These are phyloP conservation scores for Bicyclus anynana DNA, from an alignment of 1,140 invertebrate species.

Conservation along the genomic window DNA sequence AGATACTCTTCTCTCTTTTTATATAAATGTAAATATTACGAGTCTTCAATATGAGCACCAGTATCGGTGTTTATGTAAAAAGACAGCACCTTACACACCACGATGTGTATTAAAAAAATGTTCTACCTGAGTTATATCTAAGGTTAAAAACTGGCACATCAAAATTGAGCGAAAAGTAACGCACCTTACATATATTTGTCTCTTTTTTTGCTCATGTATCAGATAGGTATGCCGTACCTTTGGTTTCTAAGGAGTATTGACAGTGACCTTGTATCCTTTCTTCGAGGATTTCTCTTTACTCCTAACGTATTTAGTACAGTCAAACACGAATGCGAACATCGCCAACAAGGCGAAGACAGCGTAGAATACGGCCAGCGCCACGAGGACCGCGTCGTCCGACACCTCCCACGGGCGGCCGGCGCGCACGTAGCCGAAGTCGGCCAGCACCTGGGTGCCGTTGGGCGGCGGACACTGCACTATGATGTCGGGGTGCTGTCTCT, in stretches of 20 bases:
- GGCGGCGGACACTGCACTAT: conserved; percentile 88
- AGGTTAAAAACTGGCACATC: no score
- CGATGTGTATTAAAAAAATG: no score
- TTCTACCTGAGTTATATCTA: no score
- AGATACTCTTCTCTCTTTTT: no score
- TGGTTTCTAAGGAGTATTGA: conserved; percentile 62
- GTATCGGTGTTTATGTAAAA: no score
- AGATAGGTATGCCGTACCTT: no score
- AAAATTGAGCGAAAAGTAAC: no score
- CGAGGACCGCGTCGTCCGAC: conserved; percentile 77
- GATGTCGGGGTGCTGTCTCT: conserved; percentile 89
- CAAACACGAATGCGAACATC: conserved; percentile 78
- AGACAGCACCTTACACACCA: no score
- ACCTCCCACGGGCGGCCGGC: conserved; percentile 68
- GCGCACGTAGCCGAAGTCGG: conserved; percentile 77
- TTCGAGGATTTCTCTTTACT: conserved; percentile 48
- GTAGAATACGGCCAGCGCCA: conserved; percentile 79
- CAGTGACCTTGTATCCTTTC: conserved; percentile 69
- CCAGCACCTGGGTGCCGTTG: conserved; percentile 85
- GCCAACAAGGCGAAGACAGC: conserved; percentile 78
- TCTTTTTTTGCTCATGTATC: no score
- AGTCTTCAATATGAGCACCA: no score
- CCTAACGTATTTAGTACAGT: conserved; percentile 76
- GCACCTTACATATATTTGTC: no score
- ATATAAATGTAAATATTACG: no score